Evolutionary conservation across 2,888 invertebrate species (phyloP).

Genomic region (Netelia virgata): DNA sequence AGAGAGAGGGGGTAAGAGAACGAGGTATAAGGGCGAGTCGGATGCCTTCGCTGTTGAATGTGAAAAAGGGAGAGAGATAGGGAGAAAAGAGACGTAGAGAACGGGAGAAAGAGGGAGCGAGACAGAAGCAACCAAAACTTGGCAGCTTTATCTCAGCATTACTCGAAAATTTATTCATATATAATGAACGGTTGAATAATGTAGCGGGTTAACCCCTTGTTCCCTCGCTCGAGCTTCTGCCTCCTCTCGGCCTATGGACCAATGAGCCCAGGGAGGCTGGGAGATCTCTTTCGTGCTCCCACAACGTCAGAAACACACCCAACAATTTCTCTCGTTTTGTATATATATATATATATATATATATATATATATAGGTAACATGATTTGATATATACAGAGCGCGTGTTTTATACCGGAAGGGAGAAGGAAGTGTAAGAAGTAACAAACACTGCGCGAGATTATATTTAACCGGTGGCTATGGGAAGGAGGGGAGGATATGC

Average conservation of each 20-base stretch:
- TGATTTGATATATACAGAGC: not conserved
- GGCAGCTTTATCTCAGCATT: slow-evolving; percentile 85
- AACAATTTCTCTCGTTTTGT: slow-evolving; percentile 51
- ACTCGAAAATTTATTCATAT: slow-evolving; percentile 85
- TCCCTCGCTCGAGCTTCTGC: slow-evolving; percentile 79
- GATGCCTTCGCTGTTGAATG: not conserved
- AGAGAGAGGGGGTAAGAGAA: slow-evolving; percentile 32
- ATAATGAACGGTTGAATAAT: slow-evolving; percentile 84
- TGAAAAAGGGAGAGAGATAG: slow-evolving; percentile 7
- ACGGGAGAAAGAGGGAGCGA: slow-evolving; percentile 34
- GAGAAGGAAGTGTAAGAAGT: slow-evolving; percentile 77
- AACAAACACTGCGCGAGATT: slow-evolving; percentile 82
- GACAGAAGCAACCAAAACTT: slow-evolving; percentile 81
- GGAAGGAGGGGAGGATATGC: slow-evolving; percentile 52
- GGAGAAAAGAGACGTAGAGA: slow-evolving; percentile 10
- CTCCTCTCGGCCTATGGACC: slow-evolving; percentile 74
- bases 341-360: slow-evolving; percentile 12
- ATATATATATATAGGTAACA: slow-evolving; percentile 31
- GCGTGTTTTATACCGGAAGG: slow-evolving; percentile 20
- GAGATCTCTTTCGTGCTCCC: slow-evolving; percentile 59
- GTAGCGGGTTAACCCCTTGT: slow-evolving; percentile 84
- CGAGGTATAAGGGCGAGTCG: slow-evolving; percentile 26
- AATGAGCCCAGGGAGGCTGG: slow-evolving; percentile 74
- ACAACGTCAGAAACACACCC: slow-evolving; percentile 54
- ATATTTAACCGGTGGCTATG: slow-evolving; percentile 80